Conservation (phyloP, 2,113 vertebrate genomes). For the Scomber japonicus region DNA sequence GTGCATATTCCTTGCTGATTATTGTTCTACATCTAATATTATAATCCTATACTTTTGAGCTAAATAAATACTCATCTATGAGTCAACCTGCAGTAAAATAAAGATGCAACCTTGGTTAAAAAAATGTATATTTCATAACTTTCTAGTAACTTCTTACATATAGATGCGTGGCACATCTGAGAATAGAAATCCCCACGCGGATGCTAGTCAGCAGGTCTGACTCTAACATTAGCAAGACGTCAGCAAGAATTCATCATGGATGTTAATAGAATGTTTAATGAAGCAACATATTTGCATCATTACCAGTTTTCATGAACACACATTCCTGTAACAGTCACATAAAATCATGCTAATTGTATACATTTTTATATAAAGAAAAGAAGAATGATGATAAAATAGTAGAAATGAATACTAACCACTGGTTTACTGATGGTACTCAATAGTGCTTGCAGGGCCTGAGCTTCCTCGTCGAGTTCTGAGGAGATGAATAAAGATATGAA, state of each 20-base stretch:
- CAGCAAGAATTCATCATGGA: constrained; percentile 57
- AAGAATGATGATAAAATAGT: background rate
- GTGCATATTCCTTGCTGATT: background rate
- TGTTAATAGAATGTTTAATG: constrained; percentile 70
- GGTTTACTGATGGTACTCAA: constrained; percentile 91
- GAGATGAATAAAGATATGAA: background rate
- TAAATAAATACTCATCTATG: background rate
- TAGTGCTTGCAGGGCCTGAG: constrained; percentile 88
- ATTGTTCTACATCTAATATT: background rate
- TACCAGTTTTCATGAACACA: constrained; percentile 23
- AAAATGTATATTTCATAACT: background rate
- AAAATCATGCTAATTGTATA: constrained; percentile 29
- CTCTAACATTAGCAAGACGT: constrained; percentile 46
- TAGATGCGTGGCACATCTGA: constrained; percentile 11
- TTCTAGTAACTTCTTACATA: constrained; percentile 2
- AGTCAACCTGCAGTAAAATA: background rate
- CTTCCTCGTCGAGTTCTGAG: constrained; percentile 92
- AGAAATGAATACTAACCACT: constrained; percentile 86
- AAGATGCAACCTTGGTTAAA: background rate
- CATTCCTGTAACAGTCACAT: constrained; percentile 24
- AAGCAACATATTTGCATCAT: constrained; percentile 52
- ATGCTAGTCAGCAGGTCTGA: constrained; percentile 51
- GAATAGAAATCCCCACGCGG: constrained; percentile 38
- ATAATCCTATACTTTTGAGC: background rate
- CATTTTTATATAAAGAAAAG: constrained; percentile 14